Evolutionary conservation across 2,888 invertebrate species (phyloP), one percentile per base, ranked within the genome.

Genomic region (Lomographa bimaculata): DNA sequence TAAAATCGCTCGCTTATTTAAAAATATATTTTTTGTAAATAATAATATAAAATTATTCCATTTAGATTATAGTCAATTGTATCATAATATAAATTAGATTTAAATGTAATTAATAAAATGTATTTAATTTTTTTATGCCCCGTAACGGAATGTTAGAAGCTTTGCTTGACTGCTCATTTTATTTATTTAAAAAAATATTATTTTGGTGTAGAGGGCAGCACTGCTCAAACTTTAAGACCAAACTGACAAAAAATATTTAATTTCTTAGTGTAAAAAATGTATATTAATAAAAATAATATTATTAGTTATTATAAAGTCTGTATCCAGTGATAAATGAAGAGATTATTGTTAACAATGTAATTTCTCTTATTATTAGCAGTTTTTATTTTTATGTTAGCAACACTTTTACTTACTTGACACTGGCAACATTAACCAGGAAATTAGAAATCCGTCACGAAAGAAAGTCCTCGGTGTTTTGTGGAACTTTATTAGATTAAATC

Each of bases 81-180:
- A 85, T 81, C 82, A 86, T 83, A 68, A 78, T 84, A 84, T 78
- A 71, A 67, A n/a, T 59, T 85, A 85, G 80, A 44, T 48, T 82
- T 79, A 71, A 37, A 14, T 14, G 14, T 57, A 59, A 60, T 62
- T 32, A 69, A 53, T 62, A 68, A 55, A 70, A 64, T 71, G 64
- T 76, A 74, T 74, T 77, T 75, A 42, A 67, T 76, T 68, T 71
- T 71, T 53, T 66, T 63, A 66, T 61, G 50, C 55, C 29, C 17
- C 14, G 23, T 14, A n/a, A 28, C 26, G 36, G 36, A 43, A 18
- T 30, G 42, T 43, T 41, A 36, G 42, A 17, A 25, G 25, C 20
- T 28, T 21, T 28, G 23, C 18, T 32, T 32, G 27, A 37, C 32
- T 36, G 41, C 29, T 41, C 35, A 12, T 21, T 38, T 30, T 32